Evolutionary conservation across 2,888 invertebrate genomes (phyloP).

Genomic region (Empis stercorea): DNA sequence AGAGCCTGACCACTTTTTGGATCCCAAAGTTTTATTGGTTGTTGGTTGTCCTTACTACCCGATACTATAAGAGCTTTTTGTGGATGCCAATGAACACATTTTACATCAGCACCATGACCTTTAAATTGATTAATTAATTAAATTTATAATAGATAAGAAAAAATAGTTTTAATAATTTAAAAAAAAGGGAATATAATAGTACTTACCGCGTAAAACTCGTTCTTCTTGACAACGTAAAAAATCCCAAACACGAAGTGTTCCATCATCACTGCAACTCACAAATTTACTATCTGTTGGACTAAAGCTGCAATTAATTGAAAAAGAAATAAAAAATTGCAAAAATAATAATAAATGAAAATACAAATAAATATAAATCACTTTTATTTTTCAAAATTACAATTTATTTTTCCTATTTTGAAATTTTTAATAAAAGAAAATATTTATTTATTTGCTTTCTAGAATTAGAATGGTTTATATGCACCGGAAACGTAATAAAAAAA

Average conservation of each 20-base stretch:
- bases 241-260: slow-evolving; percentile 97
- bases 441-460: too few relatives aligned
- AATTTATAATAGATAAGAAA: too few relatives aligned
- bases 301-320: slow-evolving; percentile 55
- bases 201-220: slow-evolving; percentile 67
- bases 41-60: slow-evolving; percentile 98
- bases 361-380: slow-evolving; percentile 1
- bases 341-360: background rate
- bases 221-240: slow-evolving; percentile 96
- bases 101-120: slow-evolving; percentile 97
- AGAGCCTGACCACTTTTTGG: slow-evolving; percentile 90
- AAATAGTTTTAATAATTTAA: too few relatives aligned
- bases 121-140: slow-evolving; percentile 4
- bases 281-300: slow-evolving; percentile 98
- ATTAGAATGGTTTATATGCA: too few relatives aligned
- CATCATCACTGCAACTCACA: slow-evolving; percentile 98
- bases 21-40: slow-evolving; percentile 99
- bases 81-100: slow-evolving; percentile 99
- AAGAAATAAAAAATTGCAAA: background rate
- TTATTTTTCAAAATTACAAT: too few relatives aligned
- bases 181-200: too few relatives aligned
- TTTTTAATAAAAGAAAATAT: too few relatives aligned
- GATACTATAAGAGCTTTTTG: slow-evolving; percentile 93
- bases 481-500: too few relatives aligned
- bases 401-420: too few relatives aligned